These are phyloP conservation scores for Anoura caudifer DNA, from an alignment of 2,113 vertebrate species.

Conservation along the genomic window DNA sequence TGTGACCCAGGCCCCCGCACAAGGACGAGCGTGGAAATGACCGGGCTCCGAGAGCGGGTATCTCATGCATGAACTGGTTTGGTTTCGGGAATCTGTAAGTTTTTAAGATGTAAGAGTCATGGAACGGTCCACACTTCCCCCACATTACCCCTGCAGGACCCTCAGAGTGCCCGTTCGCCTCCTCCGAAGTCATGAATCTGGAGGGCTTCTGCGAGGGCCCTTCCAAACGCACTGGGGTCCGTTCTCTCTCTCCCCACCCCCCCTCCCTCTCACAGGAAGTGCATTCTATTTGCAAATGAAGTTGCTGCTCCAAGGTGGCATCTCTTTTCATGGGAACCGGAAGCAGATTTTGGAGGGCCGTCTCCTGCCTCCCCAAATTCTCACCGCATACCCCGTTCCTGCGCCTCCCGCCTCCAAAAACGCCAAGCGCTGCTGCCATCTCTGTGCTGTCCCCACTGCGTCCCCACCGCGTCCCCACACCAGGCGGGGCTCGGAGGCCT, in stretches of 20 bases:
- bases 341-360: neutral
- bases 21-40: neutral
- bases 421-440: neutral
- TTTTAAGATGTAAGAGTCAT: conserved; percentile 4
- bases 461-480: rapidly evolving
- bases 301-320: conserved; percentile 62
- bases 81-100: neutral
- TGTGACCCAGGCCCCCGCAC: neutral
- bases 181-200: conserved; percentile 45
- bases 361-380: conserved; percentile 50
- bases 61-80: conserved; percentile 40
- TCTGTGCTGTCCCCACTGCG: neutral
- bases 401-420: conserved; percentile 54
- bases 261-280: conserved; percentile 15
- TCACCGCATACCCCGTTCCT: conserved; percentile 48
- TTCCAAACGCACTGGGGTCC: conserved; percentile 61
- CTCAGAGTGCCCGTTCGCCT: conserved; percentile 5
- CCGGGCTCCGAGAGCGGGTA: neutral
- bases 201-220: conserved; percentile 38
- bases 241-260: conserved; percentile 42
- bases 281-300: conserved; percentile 65
- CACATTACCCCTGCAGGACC: neutral
- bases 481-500: neutral
- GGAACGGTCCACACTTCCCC: conserved; percentile 30
- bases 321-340: conserved; percentile 58